A percentile compares a stretch with the other conserved stretches of the same genome.
These are phyloP conservation scores for Apodemia duryi DNA, from an alignment of 2,888 invertebrate genomes.

Conservation along the genomic window DNA sequence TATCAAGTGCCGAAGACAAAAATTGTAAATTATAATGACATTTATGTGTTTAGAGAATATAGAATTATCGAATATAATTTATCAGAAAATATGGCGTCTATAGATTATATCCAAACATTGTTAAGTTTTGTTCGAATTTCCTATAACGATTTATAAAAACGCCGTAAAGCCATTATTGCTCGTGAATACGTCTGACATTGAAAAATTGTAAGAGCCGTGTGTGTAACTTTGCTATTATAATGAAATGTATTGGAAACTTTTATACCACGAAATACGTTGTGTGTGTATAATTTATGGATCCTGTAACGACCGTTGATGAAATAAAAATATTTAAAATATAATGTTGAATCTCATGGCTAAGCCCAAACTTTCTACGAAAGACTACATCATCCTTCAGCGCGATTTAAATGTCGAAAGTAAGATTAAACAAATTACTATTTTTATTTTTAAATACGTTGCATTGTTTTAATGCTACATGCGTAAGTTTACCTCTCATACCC, in stretches of 20 bases:
- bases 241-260: constrained; percentile 13
- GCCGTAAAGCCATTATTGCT: constrained; percentile 28
- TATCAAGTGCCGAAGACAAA: too few relatives aligned
- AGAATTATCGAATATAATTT: too few relatives aligned
- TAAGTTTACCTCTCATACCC: too few relatives aligned
- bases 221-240: constrained; percentile 20
- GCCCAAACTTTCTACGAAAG: too few relatives aligned
- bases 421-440: too few relatives aligned
- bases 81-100: too few relatives aligned
- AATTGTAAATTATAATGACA: too few relatives aligned
- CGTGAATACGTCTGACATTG: constrained; percentile 30
- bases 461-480: too few relatives aligned
- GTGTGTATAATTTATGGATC: not conserved
- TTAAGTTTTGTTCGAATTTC: not conserved
- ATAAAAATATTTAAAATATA: not conserved
- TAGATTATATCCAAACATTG: not conserved
- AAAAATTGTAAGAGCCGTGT: constrained; percentile 25
- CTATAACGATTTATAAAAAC: constrained; percentile 28
- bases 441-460: too few relatives aligned
- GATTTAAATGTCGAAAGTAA: too few relatives aligned
- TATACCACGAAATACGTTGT: not conserved
- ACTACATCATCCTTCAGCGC: too few relatives aligned
- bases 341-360: not conserved
- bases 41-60: too few relatives aligned
- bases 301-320: not conserved